Evolutionary conservation across 2,888 invertebrate genomes (phyloP).

Genomic region (Punctoribates punctum): DNA sequence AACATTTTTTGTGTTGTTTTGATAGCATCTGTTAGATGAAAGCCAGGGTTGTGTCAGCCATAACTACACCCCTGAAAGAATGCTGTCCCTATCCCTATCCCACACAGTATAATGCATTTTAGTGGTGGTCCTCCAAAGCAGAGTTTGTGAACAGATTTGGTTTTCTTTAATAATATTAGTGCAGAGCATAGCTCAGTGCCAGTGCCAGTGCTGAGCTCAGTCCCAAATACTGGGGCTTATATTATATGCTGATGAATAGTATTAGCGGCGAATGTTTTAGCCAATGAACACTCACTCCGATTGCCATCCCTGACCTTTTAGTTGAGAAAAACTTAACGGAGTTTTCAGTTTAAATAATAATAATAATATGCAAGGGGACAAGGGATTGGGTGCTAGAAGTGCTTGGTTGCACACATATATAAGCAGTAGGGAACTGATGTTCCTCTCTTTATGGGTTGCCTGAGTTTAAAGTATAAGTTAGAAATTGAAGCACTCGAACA

Average conservation of each 20-base stretch:
- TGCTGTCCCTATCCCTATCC: constrained; percentile 21
- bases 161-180: constrained; percentile 13
- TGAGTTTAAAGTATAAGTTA: neutral
- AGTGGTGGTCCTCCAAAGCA: constrained; percentile 2
- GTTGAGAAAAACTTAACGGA: neutral
- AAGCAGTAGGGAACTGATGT: neutral
- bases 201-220: neutral
- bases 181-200: neutral
- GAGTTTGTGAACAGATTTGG: neutral
- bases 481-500: neutral
- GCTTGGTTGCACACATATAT: neutral
- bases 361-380: constrained; percentile 8
- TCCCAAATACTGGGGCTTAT: constrained; percentile 33
- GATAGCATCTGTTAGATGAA: constrained; percentile 22
- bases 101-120: constrained; percentile 21
- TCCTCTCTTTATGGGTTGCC: neutral
- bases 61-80: constrained; percentile 26
- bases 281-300: constrained; percentile 12
- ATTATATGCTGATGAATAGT: constrained; percentile 12
- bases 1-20: neutral
- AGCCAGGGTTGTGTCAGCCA: neutral
- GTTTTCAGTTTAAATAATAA: constrained; percentile 5
- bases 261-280: neutral
- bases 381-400: constrained; percentile 12
- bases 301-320: constrained; percentile 19